These are phyloP conservation scores for Luperina testacea DNA, from an alignment of 2,888 invertebrate species.

Conservation along the genomic window DNA sequence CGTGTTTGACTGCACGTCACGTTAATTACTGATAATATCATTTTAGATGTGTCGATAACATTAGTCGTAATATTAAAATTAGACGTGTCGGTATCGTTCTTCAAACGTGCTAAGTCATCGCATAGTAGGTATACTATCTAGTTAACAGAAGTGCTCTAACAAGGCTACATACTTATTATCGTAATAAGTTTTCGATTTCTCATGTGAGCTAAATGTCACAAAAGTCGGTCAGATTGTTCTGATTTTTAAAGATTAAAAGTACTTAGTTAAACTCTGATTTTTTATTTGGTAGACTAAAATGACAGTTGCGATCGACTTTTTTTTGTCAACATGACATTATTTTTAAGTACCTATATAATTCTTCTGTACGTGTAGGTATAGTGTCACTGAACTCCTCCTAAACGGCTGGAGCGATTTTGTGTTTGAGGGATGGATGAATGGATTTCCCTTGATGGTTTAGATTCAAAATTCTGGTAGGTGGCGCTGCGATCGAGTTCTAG, in stretches of 20 bases:
- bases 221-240: slow-evolving; percentile 39
- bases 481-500: neutral
- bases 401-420: no score
- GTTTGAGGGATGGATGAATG: no score
- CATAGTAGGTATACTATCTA: slow-evolving; percentile 16
- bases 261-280: neutral
- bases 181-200: slow-evolving; percentile 42
- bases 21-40: slow-evolving; percentile 81
- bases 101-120: slow-evolving; percentile 45
- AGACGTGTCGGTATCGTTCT: slow-evolving; percentile 38
- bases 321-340: no score
- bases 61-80: slow-evolving; percentile 62
- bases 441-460: neutral
- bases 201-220: slow-evolving; percentile 29
- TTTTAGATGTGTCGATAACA: slow-evolving; percentile 68
- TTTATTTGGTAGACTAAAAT: neutral
- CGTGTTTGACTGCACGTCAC: slow-evolving; percentile 77
- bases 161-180: slow-evolving; percentile 22
- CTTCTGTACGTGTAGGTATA: no score
- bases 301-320: no score
- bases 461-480: neutral
- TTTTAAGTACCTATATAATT: no score
- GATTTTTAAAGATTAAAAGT: slow-evolving; percentile 4
- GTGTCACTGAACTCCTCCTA: no score
- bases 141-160: slow-evolving; percentile 38